These are phyloP conservation scores for Rhinogobius similis DNA, from an alignment of 2,113 vertebrate species.

Conservation along the genomic window DNA sequence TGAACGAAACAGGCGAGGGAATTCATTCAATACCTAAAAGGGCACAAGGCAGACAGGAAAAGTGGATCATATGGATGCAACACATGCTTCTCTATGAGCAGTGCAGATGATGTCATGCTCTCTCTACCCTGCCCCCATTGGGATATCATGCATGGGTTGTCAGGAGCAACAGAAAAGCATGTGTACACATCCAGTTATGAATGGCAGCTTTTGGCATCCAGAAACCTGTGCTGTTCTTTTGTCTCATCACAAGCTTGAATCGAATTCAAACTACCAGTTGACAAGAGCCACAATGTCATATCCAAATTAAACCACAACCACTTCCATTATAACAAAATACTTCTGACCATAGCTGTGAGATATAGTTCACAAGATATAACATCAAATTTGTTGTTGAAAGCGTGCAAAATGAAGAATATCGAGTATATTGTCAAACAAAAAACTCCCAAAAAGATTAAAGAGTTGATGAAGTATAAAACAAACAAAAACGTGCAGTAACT, in stretches of 20 bases:
- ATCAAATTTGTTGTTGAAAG: no score
- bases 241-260: background rate
- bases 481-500: no score
- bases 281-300: no score
- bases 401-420: no score
- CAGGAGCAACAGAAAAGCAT: conserved; percentile 32
- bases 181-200: conserved; percentile 33
- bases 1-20: background rate
- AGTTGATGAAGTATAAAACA: no score
- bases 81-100: background rate
- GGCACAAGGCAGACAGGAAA: background rate
- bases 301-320: no score
- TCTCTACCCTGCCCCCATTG: conserved; percentile 29
- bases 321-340: no score
- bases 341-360: no score
- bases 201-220: conserved; percentile 43
- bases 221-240: conserved; percentile 7
- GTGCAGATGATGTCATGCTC: conserved; percentile 27
- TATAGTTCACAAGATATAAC: no score
- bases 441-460: no score
- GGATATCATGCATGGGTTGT: conserved; percentile 38
- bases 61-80: background rate
- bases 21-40: background rate
- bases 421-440: no score
- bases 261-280: no score